These are phyloP conservation scores for Saturnia japonica DNA, from an alignment of 2,888 invertebrate genomes.

Conservation along the genomic window DNA sequence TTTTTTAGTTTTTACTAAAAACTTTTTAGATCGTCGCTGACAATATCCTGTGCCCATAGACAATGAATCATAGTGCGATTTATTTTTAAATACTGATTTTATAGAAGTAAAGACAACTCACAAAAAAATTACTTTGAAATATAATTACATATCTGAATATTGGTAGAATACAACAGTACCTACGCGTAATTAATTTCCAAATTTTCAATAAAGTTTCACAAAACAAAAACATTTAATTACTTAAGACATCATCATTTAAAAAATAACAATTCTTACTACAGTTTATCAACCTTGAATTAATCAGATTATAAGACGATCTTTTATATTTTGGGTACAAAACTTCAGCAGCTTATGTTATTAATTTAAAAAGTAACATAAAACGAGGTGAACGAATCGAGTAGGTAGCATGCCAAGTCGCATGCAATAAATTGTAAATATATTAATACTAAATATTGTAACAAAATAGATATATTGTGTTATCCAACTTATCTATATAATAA, in stretches of 20 bases:
- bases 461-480: too few relatives aligned
- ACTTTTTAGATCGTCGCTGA: too few relatives aligned
- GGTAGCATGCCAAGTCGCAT: slow-evolving; percentile 30
- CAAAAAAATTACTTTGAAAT: not conserved
- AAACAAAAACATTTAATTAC: not conserved
- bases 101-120: not conserved
- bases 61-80: not conserved
- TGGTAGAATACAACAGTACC: not conserved
- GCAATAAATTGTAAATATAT: slow-evolving; percentile 38
- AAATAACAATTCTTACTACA: slow-evolving; percentile 1
- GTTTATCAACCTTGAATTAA: not conserved
- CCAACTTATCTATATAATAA: too few relatives aligned
- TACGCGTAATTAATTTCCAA: not conserved
- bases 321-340: slow-evolving; percentile 6
- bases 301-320: not conserved
- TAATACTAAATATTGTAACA: too few relatives aligned
- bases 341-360: not conserved
- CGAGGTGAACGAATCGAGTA: slow-evolving; percentile 26
- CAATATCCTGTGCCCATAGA: too few relatives aligned
- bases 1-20: too few relatives aligned
- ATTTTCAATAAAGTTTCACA: not conserved
- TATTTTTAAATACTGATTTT: not conserved
- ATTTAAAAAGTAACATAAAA: slow-evolving; percentile 27
- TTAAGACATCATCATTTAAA: not conserved
- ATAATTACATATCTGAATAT: not conserved